Base-by-base conservation (phyloP, 2,888 invertebrate genomes). In the Caenorhabditis macrosperma region DNA sequence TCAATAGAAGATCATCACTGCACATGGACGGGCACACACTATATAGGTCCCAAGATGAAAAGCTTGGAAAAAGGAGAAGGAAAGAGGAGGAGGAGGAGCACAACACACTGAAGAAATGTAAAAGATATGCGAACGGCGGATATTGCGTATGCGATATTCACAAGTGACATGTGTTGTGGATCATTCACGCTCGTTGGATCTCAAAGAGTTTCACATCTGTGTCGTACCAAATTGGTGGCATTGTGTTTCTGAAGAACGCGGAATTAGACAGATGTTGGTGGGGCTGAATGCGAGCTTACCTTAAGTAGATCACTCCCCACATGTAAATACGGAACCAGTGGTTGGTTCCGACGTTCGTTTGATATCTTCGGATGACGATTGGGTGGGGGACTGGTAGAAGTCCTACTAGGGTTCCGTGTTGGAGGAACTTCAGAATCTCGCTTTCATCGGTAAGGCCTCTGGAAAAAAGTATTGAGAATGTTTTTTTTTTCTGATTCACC, bases 281-380 rank as follows among this genome's bases (percentile, higher is more conserved):
- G 17, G 9, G n/a, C 1, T 1, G n/a, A 5, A 17, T 12, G 24
- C 17, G 15, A 26, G 44, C 89, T 90, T 91, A 95, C 94, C 96
- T 94, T 88, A 99, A 93, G 92, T 99, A 99, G 86, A 99, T 97
- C 68, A 99, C 96, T 61, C 98, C 99, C 98, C 98, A 99, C 94
- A 99, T 95, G 91, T 99, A 99, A 0, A 98, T 99, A 69, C 98
- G 93, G 93, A 99, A 99, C 99, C 99, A 99, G 90, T 97, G 96
- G 28, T 97, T 97, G 0, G 99, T 99, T 80, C 97, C 98, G 41
- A 95, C 94, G 92, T 99, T 99, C 57, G 98, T 83, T 92, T 99
- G 99, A 93, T 99, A 99, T 92, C 98, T 96, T 88, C 99, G 93
- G 91, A 99, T 99, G 81, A 99, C 94, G 91, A 99, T 99, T 9